Evolutionary conservation across 2,888 invertebrate species (phyloP), one percentile per base, ranked within the genome.

Genomic region (Anoplius nigerrimus): DNA sequence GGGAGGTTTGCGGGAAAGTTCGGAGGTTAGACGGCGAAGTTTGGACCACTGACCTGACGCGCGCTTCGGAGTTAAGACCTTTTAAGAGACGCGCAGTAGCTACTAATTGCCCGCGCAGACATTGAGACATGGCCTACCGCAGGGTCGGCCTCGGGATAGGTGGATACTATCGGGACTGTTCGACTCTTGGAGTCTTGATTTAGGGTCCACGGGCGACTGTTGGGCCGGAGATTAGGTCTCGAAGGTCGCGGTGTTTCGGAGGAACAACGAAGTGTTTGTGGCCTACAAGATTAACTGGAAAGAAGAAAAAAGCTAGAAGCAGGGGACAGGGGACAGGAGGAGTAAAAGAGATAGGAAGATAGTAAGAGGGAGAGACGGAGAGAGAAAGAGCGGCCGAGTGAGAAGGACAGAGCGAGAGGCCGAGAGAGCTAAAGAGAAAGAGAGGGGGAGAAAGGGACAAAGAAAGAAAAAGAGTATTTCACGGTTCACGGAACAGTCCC

Each of bases 101-200:
- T 56, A 66, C 51, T 79, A 78, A 78, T 79, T 77, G 78, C 77
- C 77, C 69, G 63, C 74, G 72, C 67, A 62, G 74, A 72, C 63
- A 51, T 56, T 43, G 64, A 66, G 66, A 69, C 2, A 45, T 16
- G 53, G 48, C 62, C n/a, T 34, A 20, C 20, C 45, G 20, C 45
- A 21, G 63, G 60, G 63, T 66, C 27, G 34, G 43, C 34, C 34
- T 24, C 43, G 24, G 34, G 61, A 64, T 24, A 45, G 55, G 48
- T 16, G 11, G 45, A 45, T 2, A 16, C n/a, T 2, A 45, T 3
- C 42, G 52, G 34, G 20, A 16, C 24, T 56, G 42, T 11, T 45
- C 57, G 67, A 65, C 69, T 57, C 46, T 42, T 20, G 34, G 34
- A 60, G 61, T 62, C 71, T 60, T 66, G 66, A 71, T 66, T n/a